These are phyloP conservation scores for Diadumene lineata DNA, from an alignment of 92 coral and sea anemone genomes.

Conservation along the genomic window DNA sequence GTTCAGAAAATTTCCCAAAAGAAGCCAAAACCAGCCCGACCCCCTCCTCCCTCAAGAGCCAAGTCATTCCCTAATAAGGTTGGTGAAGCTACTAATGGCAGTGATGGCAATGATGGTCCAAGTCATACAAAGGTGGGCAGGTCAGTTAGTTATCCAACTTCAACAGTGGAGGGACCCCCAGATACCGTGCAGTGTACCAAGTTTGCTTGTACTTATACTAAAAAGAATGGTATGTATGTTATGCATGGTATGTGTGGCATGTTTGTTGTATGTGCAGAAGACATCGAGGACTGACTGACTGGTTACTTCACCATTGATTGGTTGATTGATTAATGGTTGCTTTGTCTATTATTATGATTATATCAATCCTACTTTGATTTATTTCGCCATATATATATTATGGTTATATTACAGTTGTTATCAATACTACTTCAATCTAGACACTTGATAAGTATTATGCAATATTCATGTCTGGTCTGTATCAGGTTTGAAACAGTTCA, in stretches of 20 bases:
- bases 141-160: slow-evolving; percentile 33
- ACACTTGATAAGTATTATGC: no score
- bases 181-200: slow-evolving; percentile 81
- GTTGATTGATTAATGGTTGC: not conserved
- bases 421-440: no score
- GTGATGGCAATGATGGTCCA: slow-evolving; percentile 50
- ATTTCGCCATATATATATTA: no score
- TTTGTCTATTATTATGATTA: not conserved
- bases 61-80: slow-evolving; percentile 34
- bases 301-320: not conserved
- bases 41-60: slow-evolving; percentile 64
- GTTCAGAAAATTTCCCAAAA: slow-evolving; percentile 50
- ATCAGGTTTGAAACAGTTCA: no score
- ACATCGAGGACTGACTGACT: slow-evolving; percentile 3
- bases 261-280: not conserved
- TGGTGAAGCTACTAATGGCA: slow-evolving; percentile 48
- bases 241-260: not conserved
- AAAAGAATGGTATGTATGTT: slow-evolving; percentile 70
- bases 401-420: no score
- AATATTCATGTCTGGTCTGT: no score
- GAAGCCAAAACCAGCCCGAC: slow-evolving; percentile 64
- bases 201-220: slow-evolving; percentile 92
- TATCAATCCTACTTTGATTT: no score
- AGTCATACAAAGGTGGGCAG: slow-evolving; percentile 27
- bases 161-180: slow-evolving; percentile 57